These are phyloP conservation scores for Campopleginae sp. DNA, from an alignment of 2,888 invertebrate genomes.

Conservation along the genomic window DNA sequence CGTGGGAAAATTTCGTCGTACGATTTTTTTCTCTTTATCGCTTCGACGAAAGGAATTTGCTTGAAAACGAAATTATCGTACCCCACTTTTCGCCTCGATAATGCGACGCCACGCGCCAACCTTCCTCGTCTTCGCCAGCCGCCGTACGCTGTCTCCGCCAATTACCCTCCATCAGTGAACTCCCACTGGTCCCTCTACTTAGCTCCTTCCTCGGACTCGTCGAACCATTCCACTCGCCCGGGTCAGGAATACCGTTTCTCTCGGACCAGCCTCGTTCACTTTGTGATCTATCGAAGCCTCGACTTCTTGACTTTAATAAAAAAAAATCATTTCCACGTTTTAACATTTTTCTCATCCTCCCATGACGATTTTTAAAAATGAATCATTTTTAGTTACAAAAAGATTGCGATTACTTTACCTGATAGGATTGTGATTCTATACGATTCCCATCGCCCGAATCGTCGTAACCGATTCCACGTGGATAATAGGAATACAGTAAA, in stretches of 20 bases:
- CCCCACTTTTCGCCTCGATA: slow-evolving; percentile 86
- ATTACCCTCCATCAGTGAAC: slow-evolving; percentile 83
- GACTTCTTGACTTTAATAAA: slow-evolving; percentile 77
- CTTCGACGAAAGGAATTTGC: background rate
- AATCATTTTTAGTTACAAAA: background rate
- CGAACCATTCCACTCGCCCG: slow-evolving; percentile 85
- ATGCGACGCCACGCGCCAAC: slow-evolving; percentile 84
- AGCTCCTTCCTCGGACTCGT: slow-evolving; percentile 87
- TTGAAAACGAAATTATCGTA: slow-evolving; percentile 73
- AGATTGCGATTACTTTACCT: slow-evolving; percentile 70
- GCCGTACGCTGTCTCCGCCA: slow-evolving; percentile 85
- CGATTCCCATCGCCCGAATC: slow-evolving; percentile 83
- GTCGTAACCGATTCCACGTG: slow-evolving; percentile 84
- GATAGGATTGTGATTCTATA: slow-evolving; percentile 80
- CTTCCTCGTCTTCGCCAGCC: slow-evolving; percentile 85
- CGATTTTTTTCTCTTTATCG: background rate
- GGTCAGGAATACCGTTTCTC: slow-evolving; percentile 85
- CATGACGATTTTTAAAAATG: background rate
- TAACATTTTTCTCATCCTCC: background rate
- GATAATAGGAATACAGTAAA: slow-evolving; percentile 83
- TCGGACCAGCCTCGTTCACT: slow-evolving; percentile 86
- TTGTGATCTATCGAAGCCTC: slow-evolving; percentile 83
- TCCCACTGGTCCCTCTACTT: slow-evolving; percentile 82
- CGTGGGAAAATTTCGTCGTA: background rate
- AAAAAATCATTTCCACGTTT: background rate